Evolutionary conservation across 2,797 vertebrate genomes (phyloP), one percentile per base, ranked within the genome.

Genomic region (Loriculus beryllinus): DNA sequence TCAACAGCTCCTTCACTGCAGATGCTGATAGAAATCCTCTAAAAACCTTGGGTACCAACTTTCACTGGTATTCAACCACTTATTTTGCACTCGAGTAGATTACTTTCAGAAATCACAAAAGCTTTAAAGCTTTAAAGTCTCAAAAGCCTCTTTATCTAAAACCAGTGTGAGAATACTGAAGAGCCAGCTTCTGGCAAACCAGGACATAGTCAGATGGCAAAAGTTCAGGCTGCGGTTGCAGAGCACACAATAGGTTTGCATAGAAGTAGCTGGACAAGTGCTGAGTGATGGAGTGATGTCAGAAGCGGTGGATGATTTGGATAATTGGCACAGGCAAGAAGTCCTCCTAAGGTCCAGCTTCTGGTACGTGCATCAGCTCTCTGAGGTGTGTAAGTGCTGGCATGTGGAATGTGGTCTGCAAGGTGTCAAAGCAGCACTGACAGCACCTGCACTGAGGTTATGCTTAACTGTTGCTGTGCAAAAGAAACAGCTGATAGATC

Each of bases 341-440:
- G 10, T 35, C 13, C 43, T 85, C 31, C 57, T 35, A 16, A 71
- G 15, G 4, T 88, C 81, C 56, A 63, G 6, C 31, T 64, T 43
- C 48, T 78, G 45, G 33, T 71, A 12, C 10, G 26, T 0, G 0
- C 0, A 0, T 31, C 69, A 81, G 40, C 29, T 92, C 20, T 3
- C 6, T 49, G 13, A 54, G 60, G 9, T 10, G 1, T 75, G 54
- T 31, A 59, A 33, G 16, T 22, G 9, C 9, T 26, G 77, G 12
- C 37, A 10, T 26, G 45, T 14, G 22, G 69, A 83, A 56, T 0
- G 0, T 3, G 65, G 31, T 47, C 0, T 0, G 57, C 54, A 72
- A 71, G 69, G 69, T 22, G 57, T 88, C 65, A 60, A 86, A 86
- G 74, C 33, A 81, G 28, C 63, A 52, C 39, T 1, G 10, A 10